Conservation (phyloP, 2,113 vertebrate genomes). For the Corvus cornix region DNA sequence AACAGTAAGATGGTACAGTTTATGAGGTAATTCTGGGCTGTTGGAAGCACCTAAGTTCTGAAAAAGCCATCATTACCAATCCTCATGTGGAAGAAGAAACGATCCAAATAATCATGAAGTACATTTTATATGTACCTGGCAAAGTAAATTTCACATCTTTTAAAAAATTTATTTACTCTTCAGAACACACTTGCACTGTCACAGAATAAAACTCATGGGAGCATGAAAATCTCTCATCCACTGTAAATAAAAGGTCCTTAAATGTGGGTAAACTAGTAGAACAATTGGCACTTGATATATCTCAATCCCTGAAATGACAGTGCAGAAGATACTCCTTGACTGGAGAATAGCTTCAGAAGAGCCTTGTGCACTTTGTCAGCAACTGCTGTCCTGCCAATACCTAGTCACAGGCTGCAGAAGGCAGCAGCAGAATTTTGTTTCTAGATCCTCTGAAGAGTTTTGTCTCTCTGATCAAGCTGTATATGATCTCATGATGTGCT, state of each 20-base stretch:
- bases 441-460: not conserved
- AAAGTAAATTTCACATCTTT: not conserved
- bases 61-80: not conserved
- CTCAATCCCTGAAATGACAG: not conserved
- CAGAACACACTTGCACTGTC: not conserved
- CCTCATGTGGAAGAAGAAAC: not conserved
- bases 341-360: not conserved
- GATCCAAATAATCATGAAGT: not conserved
- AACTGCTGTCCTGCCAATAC: not conserved
- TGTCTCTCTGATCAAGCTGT: not conserved
- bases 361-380: not conserved
- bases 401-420: not conserved
- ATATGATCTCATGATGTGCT: not conserved
- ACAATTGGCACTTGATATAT: not conserved
- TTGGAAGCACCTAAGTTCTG: not conserved
- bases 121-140: not conserved
- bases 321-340: not conserved
- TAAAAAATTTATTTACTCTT: not conserved
- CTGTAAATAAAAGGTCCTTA: not conserved
- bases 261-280: not conserved
- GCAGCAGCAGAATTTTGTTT: not conserved
- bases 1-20: not conserved
- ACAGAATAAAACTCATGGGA: not conserved
- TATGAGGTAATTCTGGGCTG: not conserved
- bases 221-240: not conserved